phyloP scores from a whole-genome alignment of 2,888 invertebrate genomes.

The Choristoneura rosaceana region DNA sequence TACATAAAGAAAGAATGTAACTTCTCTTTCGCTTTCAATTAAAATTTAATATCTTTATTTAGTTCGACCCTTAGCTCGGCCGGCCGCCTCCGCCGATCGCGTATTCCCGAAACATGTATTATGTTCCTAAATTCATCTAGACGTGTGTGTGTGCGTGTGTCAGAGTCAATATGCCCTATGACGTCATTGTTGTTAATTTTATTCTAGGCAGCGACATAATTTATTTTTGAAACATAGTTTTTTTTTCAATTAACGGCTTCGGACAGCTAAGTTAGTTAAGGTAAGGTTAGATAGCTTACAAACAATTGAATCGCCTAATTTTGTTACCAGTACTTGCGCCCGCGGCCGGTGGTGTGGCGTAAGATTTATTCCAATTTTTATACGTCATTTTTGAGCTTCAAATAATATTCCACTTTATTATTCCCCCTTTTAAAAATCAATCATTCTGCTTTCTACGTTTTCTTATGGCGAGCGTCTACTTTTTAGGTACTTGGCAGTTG shows the following conservation, averaged over 20 bases:
- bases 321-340: constrained; percentile 59
- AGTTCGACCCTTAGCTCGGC: too few species aligned
- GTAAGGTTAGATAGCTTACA: constrained; percentile 56
- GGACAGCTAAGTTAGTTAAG: constrained; percentile 44
- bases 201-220: constrained; percentile 65
- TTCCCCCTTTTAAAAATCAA: not conserved
- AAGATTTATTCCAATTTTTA: constrained; percentile 37
- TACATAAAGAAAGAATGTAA: too few species aligned
- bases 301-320: constrained; percentile 58
- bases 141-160: constrained; percentile 42
- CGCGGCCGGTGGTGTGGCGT: constrained; percentile 20
- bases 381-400: constrained; percentile 38
- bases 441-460: not conserved
- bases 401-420: constrained; percentile 34
- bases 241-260: constrained; percentile 49
- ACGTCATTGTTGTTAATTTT: constrained; percentile 64
- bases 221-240: constrained; percentile 42
- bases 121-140: constrained; percentile 33
- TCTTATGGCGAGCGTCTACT: not conserved
- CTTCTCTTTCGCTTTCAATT: too few species aligned
- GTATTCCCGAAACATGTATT: constrained; percentile 14
- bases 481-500: not conserved
- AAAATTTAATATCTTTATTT: too few species aligned
- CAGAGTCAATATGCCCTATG: constrained; percentile 33
- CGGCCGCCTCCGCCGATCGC: too few species aligned